Conservation (phyloP, 30 jellyfish, hydroid and myxozoan genomes). For the Catostylus mosaicus region DNA sequence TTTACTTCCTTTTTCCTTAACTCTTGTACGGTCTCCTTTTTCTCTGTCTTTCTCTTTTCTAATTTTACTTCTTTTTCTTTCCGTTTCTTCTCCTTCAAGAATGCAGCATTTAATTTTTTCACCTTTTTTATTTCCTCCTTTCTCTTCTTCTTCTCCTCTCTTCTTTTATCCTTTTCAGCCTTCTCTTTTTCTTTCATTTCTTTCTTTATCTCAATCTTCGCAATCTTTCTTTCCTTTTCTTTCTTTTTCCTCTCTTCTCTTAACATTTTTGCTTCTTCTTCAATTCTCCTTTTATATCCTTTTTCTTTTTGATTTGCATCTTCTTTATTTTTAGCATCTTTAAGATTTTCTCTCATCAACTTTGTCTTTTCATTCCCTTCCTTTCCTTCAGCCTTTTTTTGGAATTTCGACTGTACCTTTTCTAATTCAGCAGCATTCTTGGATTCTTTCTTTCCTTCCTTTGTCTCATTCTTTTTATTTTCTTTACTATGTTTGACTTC, state of each 20-base stretch:
- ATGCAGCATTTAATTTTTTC: neutral
- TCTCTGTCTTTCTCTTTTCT: neutral
- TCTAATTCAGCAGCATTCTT: conserved; percentile 5
- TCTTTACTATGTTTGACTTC: neutral
- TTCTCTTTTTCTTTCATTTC: neutral
- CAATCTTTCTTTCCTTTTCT: neutral
- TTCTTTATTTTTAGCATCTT: neutral
- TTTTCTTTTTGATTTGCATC: neutral
- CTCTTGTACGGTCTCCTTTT: neutral
- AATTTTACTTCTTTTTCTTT: neutral
- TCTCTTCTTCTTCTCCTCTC: neutral
- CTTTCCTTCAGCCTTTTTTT: neutral
- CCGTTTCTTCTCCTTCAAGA: neutral
- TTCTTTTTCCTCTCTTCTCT: neutral
- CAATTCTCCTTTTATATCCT: neutral
- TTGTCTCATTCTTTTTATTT: neutral
- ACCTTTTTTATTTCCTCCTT: neutral
- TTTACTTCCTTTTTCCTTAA: neutral
- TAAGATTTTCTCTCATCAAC: neutral
- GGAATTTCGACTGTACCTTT: neutral
- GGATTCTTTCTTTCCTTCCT: neutral
- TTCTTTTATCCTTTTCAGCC: neutral
- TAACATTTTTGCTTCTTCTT: neutral
- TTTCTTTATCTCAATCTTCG: neutral
- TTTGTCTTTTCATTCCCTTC: neutral